phyloP scores from a whole-genome alignment of 2,888 invertebrate species.

The Neoascia interrupta region DNA sequence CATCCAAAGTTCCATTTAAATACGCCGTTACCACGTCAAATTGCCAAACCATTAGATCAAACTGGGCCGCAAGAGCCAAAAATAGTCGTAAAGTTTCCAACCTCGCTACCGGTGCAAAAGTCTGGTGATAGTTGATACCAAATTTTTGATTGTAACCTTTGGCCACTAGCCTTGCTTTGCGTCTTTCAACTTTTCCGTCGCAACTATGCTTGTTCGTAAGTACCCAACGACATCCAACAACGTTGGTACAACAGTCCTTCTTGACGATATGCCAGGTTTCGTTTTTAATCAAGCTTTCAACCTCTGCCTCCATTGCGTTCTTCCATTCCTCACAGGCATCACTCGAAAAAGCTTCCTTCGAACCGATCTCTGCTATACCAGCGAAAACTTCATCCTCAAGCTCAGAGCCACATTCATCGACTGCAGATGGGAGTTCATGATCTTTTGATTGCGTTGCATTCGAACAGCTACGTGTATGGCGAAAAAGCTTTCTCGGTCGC shows the following conservation, averaged over 20 bases:
- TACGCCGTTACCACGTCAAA: conserved; percentile 12
- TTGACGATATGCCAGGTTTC: conserved; percentile 33
- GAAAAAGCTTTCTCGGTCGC: too few species aligned
- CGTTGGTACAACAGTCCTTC: conserved; percentile 19
- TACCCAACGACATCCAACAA: conserved; percentile 32
- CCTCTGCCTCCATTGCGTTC: background rate
- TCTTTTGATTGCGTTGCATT: too few species aligned
- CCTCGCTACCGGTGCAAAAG: conserved; percentile 20
- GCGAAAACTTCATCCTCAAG: too few species aligned
- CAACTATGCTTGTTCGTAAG: conserved; percentile 29
- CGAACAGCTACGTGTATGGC: too few species aligned
- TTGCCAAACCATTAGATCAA: background rate
- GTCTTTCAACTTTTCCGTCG: background rate
- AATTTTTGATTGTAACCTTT: conserved; percentile 22
- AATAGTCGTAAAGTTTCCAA: conserved; percentile 21
- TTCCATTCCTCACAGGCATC: background rate
- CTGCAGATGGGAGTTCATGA: too few species aligned
- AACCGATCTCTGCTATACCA: too few species aligned
- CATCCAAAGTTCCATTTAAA: conserved; percentile 25
- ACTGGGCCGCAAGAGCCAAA: conserved; percentile 23
- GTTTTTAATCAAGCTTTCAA: conserved; percentile 4
- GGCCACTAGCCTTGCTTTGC: background rate
- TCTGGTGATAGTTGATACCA: conserved; percentile 17
- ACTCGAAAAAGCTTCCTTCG: background rate
- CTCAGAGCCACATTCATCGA: background rate